Percentiles rank a stretch among this genome's conserved stretches.
Evolutionary conservation across 2,888 invertebrate species (phyloP).

Genomic region (Nysson spinosus): DNA sequence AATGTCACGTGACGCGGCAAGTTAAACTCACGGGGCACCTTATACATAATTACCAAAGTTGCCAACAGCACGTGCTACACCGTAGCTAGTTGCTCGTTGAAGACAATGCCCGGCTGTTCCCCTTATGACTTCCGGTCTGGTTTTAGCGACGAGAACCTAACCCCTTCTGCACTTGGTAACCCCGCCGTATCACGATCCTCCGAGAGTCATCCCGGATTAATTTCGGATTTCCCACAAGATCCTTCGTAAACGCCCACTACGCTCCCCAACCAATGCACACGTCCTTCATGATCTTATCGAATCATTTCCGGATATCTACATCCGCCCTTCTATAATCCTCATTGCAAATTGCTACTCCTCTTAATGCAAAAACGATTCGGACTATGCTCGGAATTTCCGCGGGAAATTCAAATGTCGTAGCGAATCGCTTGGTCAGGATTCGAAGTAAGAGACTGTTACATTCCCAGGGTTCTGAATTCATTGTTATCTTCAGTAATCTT

Average conservation of each 20-base stretch:
- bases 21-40: conserved; percentile 56
- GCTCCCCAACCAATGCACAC: not conserved
- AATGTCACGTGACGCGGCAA: conserved; percentile 54
- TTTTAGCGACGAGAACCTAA: conserved; percentile 14
- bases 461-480: no score
- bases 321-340: not conserved
- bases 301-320: not conserved
- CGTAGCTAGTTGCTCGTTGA: conserved; percentile 19
- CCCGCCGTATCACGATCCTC: conserved; percentile 9
- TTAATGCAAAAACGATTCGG: not conserved
- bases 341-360: not conserved
- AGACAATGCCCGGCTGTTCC: conserved; percentile 49
- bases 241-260: not conserved
- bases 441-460: no score
- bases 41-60: conserved; percentile 65
- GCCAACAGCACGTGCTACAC: conserved; percentile 50
- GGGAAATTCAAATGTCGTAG: no score
- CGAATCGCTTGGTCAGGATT: no score
- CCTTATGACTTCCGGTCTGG: conserved; percentile 54
- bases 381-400: not conserved
- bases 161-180: not conserved
- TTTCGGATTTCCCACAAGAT: conserved; percentile 17
- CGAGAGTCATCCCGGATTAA: conserved; percentile 37
- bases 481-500: no score
- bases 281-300: not conserved